These are phyloP conservation scores for Pogonus chalceus DNA, from an alignment of 1,140 invertebrate species.

Conservation along the genomic window DNA sequence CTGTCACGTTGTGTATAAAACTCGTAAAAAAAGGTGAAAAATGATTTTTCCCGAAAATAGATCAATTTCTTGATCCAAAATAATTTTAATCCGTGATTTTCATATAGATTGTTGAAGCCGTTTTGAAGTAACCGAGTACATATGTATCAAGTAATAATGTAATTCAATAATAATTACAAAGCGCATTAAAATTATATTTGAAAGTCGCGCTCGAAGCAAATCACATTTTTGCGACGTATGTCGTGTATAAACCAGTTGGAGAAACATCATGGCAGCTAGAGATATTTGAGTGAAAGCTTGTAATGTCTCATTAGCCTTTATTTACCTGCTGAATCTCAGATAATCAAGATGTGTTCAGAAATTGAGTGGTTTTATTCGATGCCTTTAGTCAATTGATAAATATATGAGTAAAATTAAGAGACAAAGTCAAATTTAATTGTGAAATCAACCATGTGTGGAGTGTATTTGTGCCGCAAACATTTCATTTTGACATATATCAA, in stretches of 20 bases:
- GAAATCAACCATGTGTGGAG: slow-evolving; percentile 2
- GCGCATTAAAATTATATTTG: background rate
- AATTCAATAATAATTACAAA: too few relatives aligned
- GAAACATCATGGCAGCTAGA: slow-evolving; percentile 2
- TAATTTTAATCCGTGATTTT: too few relatives aligned
- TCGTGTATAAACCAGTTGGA: background rate
- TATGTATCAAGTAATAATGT: too few relatives aligned
- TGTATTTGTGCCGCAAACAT: slow-evolving; percentile 1
- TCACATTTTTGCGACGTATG: background rate
- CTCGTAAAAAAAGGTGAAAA: too few relatives aligned
- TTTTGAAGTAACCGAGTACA: too few relatives aligned
- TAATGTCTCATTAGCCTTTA: slow-evolving; percentile 4
- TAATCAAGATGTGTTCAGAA: slow-evolving; percentile 5
- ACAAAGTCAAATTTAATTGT: background rate
- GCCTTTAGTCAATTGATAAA: background rate
- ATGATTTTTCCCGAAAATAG: too few relatives aligned
- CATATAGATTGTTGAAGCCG: too few relatives aligned
- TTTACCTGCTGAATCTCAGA: slow-evolving; percentile 5
- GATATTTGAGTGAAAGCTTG: slow-evolving; percentile 9
- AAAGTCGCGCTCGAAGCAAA: background rate
- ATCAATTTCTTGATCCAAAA: too few relatives aligned
- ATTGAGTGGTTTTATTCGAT: background rate
- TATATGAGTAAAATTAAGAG: background rate
- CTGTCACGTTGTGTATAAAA: too few relatives aligned
- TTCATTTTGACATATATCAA: background rate